Conservation (phyloP, 2,113 vertebrate species). For the Channa argus region DNA sequence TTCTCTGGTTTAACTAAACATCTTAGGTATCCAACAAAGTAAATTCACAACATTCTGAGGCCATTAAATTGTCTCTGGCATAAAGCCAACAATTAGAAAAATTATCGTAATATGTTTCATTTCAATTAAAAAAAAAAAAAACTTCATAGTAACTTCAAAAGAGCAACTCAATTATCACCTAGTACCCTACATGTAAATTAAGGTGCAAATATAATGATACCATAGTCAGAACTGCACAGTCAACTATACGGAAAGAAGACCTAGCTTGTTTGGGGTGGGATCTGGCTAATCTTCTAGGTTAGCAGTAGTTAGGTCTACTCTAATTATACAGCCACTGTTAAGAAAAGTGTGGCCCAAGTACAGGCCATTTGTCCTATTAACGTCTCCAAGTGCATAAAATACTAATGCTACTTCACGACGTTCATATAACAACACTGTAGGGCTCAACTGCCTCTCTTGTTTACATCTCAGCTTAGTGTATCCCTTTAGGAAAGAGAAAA, state of each 20-base stretch:
- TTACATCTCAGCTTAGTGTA: conserved; percentile 64
- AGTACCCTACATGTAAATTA: conserved; percentile 53
- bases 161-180: conserved; percentile 31
- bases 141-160: conserved; percentile 35
- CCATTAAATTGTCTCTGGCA: conserved; percentile 48
- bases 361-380: conserved; percentile 58
- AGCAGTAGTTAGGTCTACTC: conserved; percentile 58
- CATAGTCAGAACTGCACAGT: conserved; percentile 60
- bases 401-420: conserved; percentile 71
- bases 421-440: conserved; percentile 67
- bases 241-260: conserved; percentile 50
- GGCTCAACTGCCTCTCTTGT: conserved; percentile 32
- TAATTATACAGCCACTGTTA: conserved; percentile 54
- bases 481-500: conserved; percentile 34
- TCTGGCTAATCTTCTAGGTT: conserved; percentile 52
- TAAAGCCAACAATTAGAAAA: conserved; percentile 35
- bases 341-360: conserved; percentile 48
- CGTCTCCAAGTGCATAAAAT: conserved; percentile 64
- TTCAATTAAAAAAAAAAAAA: conserved; percentile 13
- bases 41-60: conserved; percentile 62
- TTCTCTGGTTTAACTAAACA: conserved; percentile 39
- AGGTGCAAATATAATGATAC: conserved; percentile 60
- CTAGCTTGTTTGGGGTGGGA: conserved; percentile 47
- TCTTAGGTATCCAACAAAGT: conserved; percentile 47
- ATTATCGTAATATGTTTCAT: conserved; percentile 3